These are phyloP conservation scores for Colletes gigas DNA, from an alignment of 1,140 invertebrate genomes.

Conservation along the genomic window DNA sequence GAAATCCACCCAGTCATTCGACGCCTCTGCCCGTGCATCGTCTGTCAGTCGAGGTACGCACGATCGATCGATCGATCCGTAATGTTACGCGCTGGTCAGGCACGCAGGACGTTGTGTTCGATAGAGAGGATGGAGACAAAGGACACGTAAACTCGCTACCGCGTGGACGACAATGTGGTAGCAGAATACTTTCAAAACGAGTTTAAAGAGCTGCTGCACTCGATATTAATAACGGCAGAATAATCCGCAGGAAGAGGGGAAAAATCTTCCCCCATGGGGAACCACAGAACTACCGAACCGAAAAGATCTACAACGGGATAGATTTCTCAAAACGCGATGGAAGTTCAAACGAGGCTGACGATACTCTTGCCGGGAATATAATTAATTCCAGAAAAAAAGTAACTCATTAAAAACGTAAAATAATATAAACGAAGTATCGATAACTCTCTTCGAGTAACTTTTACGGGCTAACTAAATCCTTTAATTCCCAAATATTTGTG, in stretches of 20 bases:
- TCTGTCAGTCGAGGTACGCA: slow-evolving; percentile 29
- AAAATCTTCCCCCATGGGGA: neutral
- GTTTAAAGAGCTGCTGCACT: slow-evolving; percentile 1
- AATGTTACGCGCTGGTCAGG: slow-evolving; percentile 49
- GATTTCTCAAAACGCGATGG: no score
- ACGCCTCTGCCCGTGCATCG: slow-evolving; percentile 25
- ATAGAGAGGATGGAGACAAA: neutral
- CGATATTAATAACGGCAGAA: slow-evolving; percentile 19
- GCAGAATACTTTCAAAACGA: no score
- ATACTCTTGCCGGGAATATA: no score
- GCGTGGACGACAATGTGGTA: neutral
- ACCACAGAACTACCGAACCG: neutral
- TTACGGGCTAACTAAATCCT: no score
- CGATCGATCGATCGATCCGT: slow-evolving; percentile 45
- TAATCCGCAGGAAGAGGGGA: slow-evolving; percentile 13
- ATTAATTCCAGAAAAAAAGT: no score
- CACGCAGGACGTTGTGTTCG: neutral
- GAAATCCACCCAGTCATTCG: slow-evolving; percentile 56
- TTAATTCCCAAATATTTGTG: no score
- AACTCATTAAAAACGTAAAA: no score
- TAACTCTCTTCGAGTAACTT: no score
- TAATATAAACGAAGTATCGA: no score
- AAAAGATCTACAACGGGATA: no score
- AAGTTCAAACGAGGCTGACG: no score
- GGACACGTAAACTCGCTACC: slow-evolving; percentile 49